These are phyloP conservation scores for Nothocercus nigrocapillus DNA, from an alignment of 2,113 vertebrate species.

Conservation along the genomic window DNA sequence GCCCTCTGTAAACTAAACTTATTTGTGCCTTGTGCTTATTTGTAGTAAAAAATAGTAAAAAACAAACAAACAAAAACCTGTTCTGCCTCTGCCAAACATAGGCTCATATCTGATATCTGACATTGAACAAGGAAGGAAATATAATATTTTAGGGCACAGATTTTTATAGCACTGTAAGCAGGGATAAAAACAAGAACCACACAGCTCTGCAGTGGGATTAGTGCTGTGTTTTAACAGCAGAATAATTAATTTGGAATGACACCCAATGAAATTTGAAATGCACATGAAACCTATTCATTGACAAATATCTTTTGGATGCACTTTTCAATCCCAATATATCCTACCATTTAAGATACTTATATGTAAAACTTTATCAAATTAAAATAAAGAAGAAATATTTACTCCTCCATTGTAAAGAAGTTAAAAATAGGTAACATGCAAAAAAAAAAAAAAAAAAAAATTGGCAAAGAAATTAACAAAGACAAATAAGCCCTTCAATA, in stretches of 20 bases:
- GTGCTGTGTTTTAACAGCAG: neutral
- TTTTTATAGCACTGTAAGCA: neutral
- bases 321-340: neutral
- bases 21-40: neutral
- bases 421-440: neutral
- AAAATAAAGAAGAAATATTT: neutral
- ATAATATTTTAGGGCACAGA: neutral
- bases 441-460: neutral
- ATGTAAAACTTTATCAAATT: neutral
- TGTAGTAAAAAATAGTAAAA: neutral
- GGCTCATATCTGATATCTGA: too few species aligned
- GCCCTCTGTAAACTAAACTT: neutral
- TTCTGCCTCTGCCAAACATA: neutral
- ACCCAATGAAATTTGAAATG: neutral
- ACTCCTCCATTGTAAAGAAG: neutral
- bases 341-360: neutral
- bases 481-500: neutral
- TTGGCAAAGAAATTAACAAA: neutral
- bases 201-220: neutral
- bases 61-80: neutral
- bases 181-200: neutral
- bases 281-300: neutral
- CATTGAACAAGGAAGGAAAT: neutral
- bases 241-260: neutral
- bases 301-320: neutral